Percentiles rank a stretch among this genome's conserved stretches.
Conservation (phyloP, 2,888 invertebrate genomes). For the Eupithecia abbreviata region DNA sequence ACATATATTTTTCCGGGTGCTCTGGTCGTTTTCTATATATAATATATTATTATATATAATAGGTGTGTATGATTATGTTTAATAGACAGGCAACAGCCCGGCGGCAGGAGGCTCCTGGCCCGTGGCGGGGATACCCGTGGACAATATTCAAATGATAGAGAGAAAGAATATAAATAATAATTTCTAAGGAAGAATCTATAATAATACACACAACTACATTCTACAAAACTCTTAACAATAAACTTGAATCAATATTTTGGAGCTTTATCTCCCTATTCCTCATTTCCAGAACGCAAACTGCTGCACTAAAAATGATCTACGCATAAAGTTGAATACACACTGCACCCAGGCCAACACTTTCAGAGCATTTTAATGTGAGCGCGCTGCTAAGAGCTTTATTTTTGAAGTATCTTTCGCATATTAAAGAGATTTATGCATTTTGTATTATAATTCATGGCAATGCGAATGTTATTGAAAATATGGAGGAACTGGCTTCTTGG, state of each 20-base stretch:
- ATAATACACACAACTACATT: neutral
- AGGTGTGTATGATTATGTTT: too few species aligned
- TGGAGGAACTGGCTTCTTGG: neutral
- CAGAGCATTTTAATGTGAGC: conserved; percentile 16
- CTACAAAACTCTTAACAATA: conserved; percentile 13
- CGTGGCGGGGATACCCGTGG: too few species aligned
- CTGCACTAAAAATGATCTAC: conserved; percentile 62
- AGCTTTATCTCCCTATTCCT: conserved; percentile 34
- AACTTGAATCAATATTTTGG: conserved; percentile 37
- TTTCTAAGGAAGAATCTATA: too few species aligned
- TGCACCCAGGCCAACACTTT: conserved; percentile 37
- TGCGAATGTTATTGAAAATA: neutral
- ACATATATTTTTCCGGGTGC: too few species aligned
- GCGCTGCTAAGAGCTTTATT: neutral
- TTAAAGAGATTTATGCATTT: conserved; percentile 6
- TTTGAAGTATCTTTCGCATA: neutral
- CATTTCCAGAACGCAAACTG: conserved; percentile 43
- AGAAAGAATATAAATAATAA: too few species aligned
- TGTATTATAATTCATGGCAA: neutral
- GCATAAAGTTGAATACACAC: conserved; percentile 49
- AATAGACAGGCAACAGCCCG: too few species aligned
- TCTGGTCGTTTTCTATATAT: too few species aligned
- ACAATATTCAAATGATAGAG: too few species aligned
- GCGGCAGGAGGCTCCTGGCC: too few species aligned
- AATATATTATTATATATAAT: too few species aligned